phyloP scores from a whole-genome alignment of 2,113 vertebrate genomes.

The Callipepla squamata region DNA sequence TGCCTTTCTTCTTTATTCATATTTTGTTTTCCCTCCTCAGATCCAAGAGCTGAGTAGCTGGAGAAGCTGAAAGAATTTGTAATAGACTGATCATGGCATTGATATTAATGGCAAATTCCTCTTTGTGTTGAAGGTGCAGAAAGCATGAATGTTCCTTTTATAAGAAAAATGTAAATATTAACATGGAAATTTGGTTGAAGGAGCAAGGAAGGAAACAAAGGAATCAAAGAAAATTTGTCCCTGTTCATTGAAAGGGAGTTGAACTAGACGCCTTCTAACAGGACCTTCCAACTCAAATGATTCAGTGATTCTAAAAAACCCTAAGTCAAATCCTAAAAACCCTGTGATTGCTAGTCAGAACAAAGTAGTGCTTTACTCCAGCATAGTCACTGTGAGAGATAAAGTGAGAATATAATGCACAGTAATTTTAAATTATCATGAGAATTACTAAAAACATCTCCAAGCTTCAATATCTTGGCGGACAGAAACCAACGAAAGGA shows the following conservation, averaged over 20 bases:
- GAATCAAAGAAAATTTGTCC: not conserved
- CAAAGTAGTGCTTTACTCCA: constrained; percentile 15
- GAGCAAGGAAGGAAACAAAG: not conserved
- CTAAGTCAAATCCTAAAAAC: not conserved
- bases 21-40: not conserved
- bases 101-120: not conserved
- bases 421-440: constrained; percentile 32
- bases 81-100: not conserved
- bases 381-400: not conserved
- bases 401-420: not conserved
- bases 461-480: not conserved
- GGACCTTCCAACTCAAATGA: no score
- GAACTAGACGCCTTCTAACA: no score
- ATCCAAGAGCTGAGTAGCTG: not conserved
- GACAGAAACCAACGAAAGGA: not conserved
- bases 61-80: constrained; percentile 2
- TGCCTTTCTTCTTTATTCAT: not conserved
- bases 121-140: not conserved
- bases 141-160: not conserved
- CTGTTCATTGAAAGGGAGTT: no score
- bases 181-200: not conserved
- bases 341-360: not conserved
- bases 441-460: not conserved
- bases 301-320: not conserved
- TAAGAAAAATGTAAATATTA: not conserved